phyloP scores from a whole-genome alignment of 2,888 invertebrate species.

The Microctonus hyperodae region DNA sequence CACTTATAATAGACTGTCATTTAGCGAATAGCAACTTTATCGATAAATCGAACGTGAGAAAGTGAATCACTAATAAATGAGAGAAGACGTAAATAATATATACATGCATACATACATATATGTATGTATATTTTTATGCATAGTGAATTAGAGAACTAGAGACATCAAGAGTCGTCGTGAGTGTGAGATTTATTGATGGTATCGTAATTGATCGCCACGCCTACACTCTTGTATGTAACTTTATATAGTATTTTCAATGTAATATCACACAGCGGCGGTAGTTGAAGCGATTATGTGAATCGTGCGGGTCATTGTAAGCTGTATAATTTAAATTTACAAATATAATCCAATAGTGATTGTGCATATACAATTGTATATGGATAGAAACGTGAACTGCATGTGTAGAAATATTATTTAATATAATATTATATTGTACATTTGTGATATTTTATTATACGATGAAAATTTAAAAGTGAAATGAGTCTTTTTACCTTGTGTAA shows the following conservation, averaged over 20 bases:
- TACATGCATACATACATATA: too few species aligned
- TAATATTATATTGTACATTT: too few species aligned
- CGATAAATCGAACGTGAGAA: slow-evolving; percentile 25
- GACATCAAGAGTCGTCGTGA: slow-evolving; percentile 2
- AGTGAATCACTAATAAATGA: slow-evolving; percentile 16
- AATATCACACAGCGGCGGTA: neutral
- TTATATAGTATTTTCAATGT: neutral
- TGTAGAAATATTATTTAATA: neutral
- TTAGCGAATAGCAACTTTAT: too few species aligned
- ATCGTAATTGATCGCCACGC: slow-evolving; percentile 34
- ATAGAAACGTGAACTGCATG: neutral
- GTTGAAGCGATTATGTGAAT: slow-evolving; percentile 3
- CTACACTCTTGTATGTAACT: slow-evolving; percentile 6
- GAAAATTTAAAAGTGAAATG: neutral
- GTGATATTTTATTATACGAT: neutral
- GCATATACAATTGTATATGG: neutral
- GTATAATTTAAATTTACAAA: neutral
- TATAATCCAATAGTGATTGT: neutral
- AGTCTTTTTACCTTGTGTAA: neutral
- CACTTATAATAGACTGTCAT: too few species aligned
- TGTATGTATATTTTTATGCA: neutral
- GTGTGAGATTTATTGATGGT: slow-evolving; percentile 19
- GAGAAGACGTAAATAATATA: neutral
- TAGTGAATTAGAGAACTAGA: neutral
- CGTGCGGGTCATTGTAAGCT: slow-evolving; percentile 1